These are phyloP conservation scores for Oxyruncus cristatus DNA, from an alignment of 2,113 vertebrate species.

Conservation along the genomic window DNA sequence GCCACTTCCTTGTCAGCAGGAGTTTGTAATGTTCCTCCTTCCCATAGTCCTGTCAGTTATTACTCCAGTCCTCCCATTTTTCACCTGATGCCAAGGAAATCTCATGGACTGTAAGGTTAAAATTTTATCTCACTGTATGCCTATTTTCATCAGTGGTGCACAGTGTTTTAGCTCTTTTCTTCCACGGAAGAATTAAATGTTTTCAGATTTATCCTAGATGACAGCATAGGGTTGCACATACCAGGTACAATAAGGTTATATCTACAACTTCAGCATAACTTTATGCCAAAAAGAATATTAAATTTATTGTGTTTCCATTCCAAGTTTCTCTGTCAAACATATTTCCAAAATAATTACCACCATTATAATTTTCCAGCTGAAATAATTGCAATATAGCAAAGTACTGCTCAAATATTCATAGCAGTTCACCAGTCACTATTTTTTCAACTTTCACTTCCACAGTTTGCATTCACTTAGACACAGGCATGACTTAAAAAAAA, in stretches of 20 bases:
- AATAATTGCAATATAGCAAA: background rate
- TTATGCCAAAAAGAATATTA: background rate
- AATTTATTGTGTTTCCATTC: background rate
- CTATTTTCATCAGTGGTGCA: background rate
- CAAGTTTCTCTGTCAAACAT: background rate
- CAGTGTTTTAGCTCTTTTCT: background rate
- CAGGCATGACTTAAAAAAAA: background rate
- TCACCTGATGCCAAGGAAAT: background rate
- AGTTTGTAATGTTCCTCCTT: background rate
- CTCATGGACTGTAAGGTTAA: background rate
- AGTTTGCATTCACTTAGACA: background rate
- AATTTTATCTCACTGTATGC: background rate
- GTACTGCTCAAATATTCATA: background rate
- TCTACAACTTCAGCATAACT: background rate
- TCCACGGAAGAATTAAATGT: background rate
- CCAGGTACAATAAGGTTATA: background rate
- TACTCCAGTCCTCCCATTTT: background rate
- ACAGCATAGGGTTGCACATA: background rate
- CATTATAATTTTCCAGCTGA: background rate
- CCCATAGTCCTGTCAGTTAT: background rate
- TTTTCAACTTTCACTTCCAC: background rate
- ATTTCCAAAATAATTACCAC: background rate
- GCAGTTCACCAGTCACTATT: background rate
- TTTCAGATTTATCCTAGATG: background rate
- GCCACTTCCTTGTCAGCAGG: background rate